Evolutionary conservation across 2,888 invertebrate genomes (phyloP).

Genomic region (Branchipolynoe longqiensis): DNA sequence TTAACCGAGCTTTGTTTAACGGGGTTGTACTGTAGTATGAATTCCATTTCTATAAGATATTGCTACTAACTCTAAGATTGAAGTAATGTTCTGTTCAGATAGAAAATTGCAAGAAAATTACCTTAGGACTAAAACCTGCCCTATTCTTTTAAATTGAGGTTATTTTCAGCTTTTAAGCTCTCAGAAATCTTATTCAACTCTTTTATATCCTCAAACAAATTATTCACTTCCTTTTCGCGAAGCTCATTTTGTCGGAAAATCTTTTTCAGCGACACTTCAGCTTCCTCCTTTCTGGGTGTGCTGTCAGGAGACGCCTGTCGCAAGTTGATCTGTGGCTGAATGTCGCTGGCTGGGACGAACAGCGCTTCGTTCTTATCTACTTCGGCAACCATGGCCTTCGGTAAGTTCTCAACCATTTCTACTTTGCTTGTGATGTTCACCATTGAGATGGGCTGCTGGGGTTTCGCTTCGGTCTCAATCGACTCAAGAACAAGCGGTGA

Average conservation of each 20-base stretch:
- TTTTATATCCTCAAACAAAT: slow-evolving; percentile 47
- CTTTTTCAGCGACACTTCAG: slow-evolving; percentile 35
- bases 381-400: neutral
- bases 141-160: too few relatives aligned
- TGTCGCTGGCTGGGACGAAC: neutral
- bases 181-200: slow-evolving; percentile 30
- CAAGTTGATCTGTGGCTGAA: slow-evolving; percentile 34
- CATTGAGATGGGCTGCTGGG: too few relatives aligned
- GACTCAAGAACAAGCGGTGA: neutral
- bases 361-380: neutral
- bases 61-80: too few relatives aligned
- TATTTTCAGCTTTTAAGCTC: neutral
- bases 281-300: neutral
- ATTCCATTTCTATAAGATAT: too few relatives aligned
- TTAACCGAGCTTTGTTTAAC: too few relatives aligned
- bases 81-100: too few relatives aligned
- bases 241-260: slow-evolving; percentile 42
- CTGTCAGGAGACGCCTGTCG: neutral
- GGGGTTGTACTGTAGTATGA: too few relatives aligned
- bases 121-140: too few relatives aligned
- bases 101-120: too few relatives aligned
- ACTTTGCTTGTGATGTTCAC: too few relatives aligned
- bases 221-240: slow-evolving; percentile 8
- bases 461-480: neutral
- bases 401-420: neutral